Conservation (phyloP, 1,140 invertebrate genomes). For the Drosophila chauvacae region DNA sequence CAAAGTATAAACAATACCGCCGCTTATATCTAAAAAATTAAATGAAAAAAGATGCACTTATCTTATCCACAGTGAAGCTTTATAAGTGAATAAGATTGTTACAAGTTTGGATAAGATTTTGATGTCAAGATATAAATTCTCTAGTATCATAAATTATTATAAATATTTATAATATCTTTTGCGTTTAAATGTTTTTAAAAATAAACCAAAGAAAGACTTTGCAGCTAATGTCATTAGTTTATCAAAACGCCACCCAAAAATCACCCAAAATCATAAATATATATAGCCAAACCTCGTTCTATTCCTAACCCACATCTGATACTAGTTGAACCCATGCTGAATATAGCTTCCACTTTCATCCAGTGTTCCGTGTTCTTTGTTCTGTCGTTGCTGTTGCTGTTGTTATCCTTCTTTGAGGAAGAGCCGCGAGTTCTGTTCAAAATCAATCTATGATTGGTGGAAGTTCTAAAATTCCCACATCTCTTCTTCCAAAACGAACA, state of each 20-base stretch:
- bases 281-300: constrained; percentile 12
- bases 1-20: neutral
- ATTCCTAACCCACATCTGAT: constrained; percentile 31
- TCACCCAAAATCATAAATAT: constrained; percentile 3
- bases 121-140: neutral
- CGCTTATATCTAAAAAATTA: neutral
- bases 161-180: too few relatives aligned
- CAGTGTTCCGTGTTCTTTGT: constrained; percentile 24
- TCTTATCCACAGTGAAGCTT: neutral
- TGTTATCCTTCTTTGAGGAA: constrained; percentile 12
- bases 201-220: neutral
- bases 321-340: constrained; percentile 21
- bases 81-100: too few relatives aligned
- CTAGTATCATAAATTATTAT: too few relatives aligned
- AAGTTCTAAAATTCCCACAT: constrained; percentile 30
- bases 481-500: constrained; percentile 33
- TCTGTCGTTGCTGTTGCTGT: constrained; percentile 4
- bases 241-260: neutral
- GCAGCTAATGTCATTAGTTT: constrained; percentile 11
- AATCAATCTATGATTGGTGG: constrained; percentile 9
- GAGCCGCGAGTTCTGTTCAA: constrained; percentile 7
- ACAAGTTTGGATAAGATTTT: neutral
- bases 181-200: too few relatives aligned
- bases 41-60: neutral
- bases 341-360: constrained; percentile 24